A percentile compares a stretch with the other conserved stretches of the same genome.
These are phyloP conservation scores for Leucoma salicis DNA, from an alignment of 2,888 invertebrate species.

Conservation along the genomic window DNA sequence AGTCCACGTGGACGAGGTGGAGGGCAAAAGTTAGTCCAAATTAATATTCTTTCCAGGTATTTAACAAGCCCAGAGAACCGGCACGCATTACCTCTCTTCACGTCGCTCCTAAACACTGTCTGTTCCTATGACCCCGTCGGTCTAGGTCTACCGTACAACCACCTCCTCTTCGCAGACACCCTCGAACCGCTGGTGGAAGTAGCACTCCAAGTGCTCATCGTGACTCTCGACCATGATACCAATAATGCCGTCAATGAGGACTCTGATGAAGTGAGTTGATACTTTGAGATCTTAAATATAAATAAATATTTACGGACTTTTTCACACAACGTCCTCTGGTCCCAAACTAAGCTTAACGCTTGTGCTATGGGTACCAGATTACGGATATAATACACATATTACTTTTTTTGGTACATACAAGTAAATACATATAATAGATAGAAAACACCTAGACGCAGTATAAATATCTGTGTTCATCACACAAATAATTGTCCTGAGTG, in stretches of 20 bases:
- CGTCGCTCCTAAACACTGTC: constrained; percentile 97
- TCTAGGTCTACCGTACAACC: constrained; percentile 98
- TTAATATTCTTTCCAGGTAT: constrained; percentile 69
- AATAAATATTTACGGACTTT: too few species aligned
- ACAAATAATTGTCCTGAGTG: too few species aligned
- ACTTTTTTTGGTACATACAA: too few species aligned
- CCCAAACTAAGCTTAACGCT: too few species aligned
- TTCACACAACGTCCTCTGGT: too few species aligned
- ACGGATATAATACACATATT: too few species aligned
- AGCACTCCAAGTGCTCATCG: constrained; percentile 95
- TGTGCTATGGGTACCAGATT: too few species aligned
- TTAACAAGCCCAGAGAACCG: constrained; percentile 90
- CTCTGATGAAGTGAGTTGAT: constrained; percentile 82
- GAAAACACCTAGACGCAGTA: too few species aligned
- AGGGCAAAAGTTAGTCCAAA: not conserved
- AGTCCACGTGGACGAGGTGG: too few species aligned
- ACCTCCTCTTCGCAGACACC: constrained; percentile 95
- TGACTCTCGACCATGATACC: constrained; percentile 97
- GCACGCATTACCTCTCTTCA: constrained; percentile 98
- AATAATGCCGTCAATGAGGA: constrained; percentile 80
- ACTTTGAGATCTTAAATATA: too few species aligned
- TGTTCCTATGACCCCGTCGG: constrained; percentile 99
- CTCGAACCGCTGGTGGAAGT: constrained; percentile 97
- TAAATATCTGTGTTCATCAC: too few species aligned
- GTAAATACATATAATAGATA: too few species aligned